Base-by-base conservation (phyloP, 35 echinoderm and acorn worm species). In the Apostichopus californicus region DNA sequence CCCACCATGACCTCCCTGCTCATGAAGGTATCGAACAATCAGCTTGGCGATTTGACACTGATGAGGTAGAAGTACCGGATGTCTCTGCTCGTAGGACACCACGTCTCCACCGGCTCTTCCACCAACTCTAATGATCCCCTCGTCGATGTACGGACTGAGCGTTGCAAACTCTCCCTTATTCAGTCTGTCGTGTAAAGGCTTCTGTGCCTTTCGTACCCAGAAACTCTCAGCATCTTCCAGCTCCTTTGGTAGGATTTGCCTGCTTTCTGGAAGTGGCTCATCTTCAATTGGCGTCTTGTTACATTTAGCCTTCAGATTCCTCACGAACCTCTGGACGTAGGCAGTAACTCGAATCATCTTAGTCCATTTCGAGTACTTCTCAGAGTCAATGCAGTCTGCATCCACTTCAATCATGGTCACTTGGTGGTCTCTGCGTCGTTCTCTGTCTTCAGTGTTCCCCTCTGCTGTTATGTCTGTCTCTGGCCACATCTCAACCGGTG, bases 281-380 rank as follows among this genome's bases (percentile, higher is more conserved):
- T 65, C 23, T 64, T 56, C 1, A 54, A 22, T 28, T 1, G 10
- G 9, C 24, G 9, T 54, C 34, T 80, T 66, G 6, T 6, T 18
- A 71, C 91, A 71, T 93, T 72, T 91, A n/a, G 64, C 56, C 8
- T 80, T 72, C 71, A 93, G 54, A 55, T 93, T 93, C 10, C 58
- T 18, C 14, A 96, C 17, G 73, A 95, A 95, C 93, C 92, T 77
- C 1, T 91, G 34, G 11, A 96, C 92, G 66, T 96, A 96, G 54
- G 95, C 92, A 56, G 95, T 96, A 77, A 93, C 95, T 96, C 95
- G 91, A 8, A 93, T 46, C 13, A 96, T 73, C 91, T 26, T 93
- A 78, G 57, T 92, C 95, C 88, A 93, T 13, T 66, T 65, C 6
- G 77, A 93, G 71, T 78, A 94, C 6, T 52, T 96, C 9, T 79